Evolutionary conservation across 2,797 vertebrate species (phyloP), one percentile per base, ranked within the genome.

Genomic region (Cyclura pinguis): DNA sequence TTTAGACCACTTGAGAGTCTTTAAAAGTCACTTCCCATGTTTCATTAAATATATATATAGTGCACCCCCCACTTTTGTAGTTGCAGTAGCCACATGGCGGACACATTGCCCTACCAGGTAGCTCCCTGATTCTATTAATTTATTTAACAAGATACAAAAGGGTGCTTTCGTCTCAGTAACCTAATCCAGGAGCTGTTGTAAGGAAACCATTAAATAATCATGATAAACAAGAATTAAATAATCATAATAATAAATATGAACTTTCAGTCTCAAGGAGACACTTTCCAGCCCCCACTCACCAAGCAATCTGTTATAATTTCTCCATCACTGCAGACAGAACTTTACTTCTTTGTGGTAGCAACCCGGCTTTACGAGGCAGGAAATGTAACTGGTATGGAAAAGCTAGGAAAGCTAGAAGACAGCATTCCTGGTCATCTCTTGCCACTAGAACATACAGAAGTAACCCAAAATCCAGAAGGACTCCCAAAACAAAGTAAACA

Each of bases 1-100:
- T 90, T 92, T 73, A 67, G 81, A 24, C 76, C 84, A 9, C 92
- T 27, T 35, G 92, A 91, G 94, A 92, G 35, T 88, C 87, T 91
- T 81, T 94, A 96, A 95, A 95, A 95, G 94, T 96, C 94, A 93
- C 84, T 92, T 94, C 89, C 89, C 92, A 50, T 94, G 94, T 96
- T 73, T 50, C 82, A 91, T 96, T 87, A 96, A 95, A 96, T 92
- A 96, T 93, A 93, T 42, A 94, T 94, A 94, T 89, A 92, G 93
- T 64, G 91, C 77, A 90, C 16, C 64, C 8, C 62, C 14, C 78
- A 59, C 57, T 5, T 82, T 73, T 73, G 76, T 88, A 55, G 87
- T 12, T 9, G 50, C 57, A 52, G 42, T 73, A 52, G 72, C 91
- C 90, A 90, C 78, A 87, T 77, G 86, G 69, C 27, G 85, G 78